phyloP scores from a whole-genome alignment of 1,140 invertebrate species.

The Holotrichia oblita region DNA sequence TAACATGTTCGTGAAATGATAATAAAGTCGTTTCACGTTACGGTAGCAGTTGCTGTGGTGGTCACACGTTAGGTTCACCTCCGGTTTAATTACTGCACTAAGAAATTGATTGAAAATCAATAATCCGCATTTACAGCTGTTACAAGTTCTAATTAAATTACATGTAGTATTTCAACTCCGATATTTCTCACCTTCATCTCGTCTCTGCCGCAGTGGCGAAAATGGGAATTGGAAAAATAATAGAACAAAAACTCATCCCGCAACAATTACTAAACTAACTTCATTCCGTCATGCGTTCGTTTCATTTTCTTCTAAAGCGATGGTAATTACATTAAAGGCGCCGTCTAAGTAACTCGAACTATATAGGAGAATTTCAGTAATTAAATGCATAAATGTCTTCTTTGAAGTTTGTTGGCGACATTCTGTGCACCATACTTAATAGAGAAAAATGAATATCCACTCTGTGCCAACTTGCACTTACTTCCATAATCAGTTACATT shows the following conservation, averaged over 20 bases:
- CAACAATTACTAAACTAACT: slow-evolving; percentile 27
- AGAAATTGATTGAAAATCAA: slow-evolving; percentile 37
- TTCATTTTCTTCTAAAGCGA: slow-evolving; percentile 13
- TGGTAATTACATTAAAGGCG: slow-evolving; percentile 2
- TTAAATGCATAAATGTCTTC: background rate
- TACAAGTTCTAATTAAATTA: slow-evolving; percentile 39
- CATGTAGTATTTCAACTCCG: slow-evolving; percentile 28
- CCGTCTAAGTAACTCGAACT: background rate
- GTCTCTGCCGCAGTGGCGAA: background rate
- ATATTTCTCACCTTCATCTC: slow-evolving; percentile 5
- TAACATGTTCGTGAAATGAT: slow-evolving; percentile 25
- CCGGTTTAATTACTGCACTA: slow-evolving; percentile 29
- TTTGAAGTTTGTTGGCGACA: background rate
- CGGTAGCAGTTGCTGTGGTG: background rate
- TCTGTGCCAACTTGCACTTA: too few relatives aligned
- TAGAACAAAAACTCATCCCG: background rate
- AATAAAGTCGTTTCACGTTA: background rate
- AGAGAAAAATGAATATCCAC: too few relatives aligned
- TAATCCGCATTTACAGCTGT: slow-evolving; percentile 39
- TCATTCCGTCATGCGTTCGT: background rate
- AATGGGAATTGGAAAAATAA: slow-evolving; percentile 18
- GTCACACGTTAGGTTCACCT: background rate
- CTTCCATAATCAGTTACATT: too few relatives aligned
- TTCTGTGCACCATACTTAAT: too few relatives aligned
- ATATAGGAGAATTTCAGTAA: background rate